Percentiles rank a stretch among this genome's conserved stretches.
Conservation (phyloP, 2,888 invertebrate species). For the Eucriotettix oculatus region DNA sequence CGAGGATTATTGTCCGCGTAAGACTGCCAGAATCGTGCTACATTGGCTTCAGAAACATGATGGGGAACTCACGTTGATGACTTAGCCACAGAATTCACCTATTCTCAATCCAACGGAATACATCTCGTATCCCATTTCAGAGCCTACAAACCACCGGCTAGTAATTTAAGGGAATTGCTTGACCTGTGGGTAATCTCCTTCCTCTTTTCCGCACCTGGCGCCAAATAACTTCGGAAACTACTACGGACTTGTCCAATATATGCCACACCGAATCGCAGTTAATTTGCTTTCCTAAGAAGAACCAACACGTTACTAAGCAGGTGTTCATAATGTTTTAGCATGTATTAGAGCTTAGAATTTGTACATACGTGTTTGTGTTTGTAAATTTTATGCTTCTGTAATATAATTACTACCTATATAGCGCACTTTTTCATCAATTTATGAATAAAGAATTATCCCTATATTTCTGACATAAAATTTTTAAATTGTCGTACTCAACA, state of each 20-base stretch:
- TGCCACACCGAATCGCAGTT: not conserved
- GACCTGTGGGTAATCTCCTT: not conserved
- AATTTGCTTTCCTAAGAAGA: not conserved
- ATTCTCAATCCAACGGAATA: not conserved
- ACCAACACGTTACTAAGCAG: not conserved
- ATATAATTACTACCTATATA: no score
- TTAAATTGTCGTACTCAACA: no score
- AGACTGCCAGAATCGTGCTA: not conserved
- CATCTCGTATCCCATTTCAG: not conserved
- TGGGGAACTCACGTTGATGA: not conserved
- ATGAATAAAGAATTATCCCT: no score
- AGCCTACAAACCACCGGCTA: not conserved
- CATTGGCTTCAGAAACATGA: not conserved
- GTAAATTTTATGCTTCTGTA: no score
- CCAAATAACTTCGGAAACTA: not conserved
- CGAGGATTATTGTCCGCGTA: not conserved
- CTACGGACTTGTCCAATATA: not conserved
- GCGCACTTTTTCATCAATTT: no score
- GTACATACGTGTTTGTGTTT: no score
- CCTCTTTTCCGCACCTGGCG: no score
- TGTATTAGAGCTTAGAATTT: no score
- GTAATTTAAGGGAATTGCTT: not conserved
- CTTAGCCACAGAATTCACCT: not conserved
- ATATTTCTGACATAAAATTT: no score
- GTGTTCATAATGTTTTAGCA: not conserved